Conservation (phyloP, 2,113 vertebrate species). For the Cryptoleucopteryx plumbea region DNA sequence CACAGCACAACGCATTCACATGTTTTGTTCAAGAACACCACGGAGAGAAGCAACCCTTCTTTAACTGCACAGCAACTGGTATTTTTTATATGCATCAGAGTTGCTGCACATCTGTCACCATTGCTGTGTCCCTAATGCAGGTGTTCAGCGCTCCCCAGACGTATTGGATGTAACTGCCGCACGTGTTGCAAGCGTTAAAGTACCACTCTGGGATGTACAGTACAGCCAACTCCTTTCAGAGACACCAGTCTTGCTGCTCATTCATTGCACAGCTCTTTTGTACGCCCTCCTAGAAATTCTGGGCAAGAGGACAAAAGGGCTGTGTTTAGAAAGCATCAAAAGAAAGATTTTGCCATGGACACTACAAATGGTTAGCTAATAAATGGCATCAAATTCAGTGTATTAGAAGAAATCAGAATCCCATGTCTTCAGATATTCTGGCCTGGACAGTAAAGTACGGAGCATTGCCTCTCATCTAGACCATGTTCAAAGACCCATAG, state of each 20-base stretch:
- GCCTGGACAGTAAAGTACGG: not conserved
- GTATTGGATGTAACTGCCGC: not conserved
- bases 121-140: not conserved
- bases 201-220: not conserved
- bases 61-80: not conserved
- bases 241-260: not conserved
- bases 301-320: not conserved
- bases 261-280: not conserved
- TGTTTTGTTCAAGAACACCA: not conserved
- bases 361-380: not conserved
- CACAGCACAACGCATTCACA: not conserved
- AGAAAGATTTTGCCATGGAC: not conserved
- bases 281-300: not conserved
- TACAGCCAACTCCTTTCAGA: not conserved
- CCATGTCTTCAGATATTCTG: not conserved
- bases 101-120: not conserved
- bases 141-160: not conserved
- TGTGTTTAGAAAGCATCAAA: not conserved
- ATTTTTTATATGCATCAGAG: not conserved
- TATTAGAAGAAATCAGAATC: not conserved
- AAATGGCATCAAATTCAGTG: not conserved
- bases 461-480: not conserved
- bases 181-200: rapidly evolving
- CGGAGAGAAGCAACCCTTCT: not conserved
- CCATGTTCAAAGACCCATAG: not conserved